Conservation (phyloP, 1,140 invertebrate genomes). For the Ceratosolen solmsi region DNA sequence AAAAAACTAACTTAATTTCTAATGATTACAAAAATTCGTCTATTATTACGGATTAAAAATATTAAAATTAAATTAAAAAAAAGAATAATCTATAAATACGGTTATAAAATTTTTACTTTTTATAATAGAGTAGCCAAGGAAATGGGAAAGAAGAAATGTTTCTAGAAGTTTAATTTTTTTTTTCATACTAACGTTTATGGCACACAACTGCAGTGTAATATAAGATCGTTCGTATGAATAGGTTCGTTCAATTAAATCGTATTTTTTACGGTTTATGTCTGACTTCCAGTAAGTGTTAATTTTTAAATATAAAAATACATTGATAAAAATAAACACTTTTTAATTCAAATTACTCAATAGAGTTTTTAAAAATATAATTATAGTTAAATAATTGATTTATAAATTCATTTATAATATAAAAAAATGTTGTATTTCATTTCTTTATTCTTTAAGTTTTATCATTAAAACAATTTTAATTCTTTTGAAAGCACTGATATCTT, state of each 20-base stretch:
- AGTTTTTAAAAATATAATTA: not conserved
- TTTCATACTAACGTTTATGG: not conserved
- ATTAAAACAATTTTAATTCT: too few species aligned
- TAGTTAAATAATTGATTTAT: not conserved
- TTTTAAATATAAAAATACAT: not conserved
- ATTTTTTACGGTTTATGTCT: not conserved
- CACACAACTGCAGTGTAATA: not conserved
- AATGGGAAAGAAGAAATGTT: not conserved
- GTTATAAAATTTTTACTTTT: not conserved
- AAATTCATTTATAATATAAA: too few species aligned
- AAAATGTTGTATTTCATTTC: too few species aligned
- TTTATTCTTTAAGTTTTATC: too few species aligned
- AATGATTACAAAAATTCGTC: too few species aligned
- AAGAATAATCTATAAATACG: not conserved
- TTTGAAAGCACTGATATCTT: too few species aligned
- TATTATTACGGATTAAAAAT: too few species aligned
- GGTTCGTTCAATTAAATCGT: not conserved
- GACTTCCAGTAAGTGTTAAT: not conserved
- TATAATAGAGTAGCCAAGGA: not conserved
- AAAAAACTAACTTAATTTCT: too few species aligned
- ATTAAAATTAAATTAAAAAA: too few species aligned
- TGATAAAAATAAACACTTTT: not conserved
- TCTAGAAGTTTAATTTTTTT: slow-evolving; percentile 3
- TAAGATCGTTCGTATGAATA: not conserved
- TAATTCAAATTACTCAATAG: not conserved